These are phyloP conservation scores for Papilio polytes DNA, from an alignment of 1,140 invertebrate species.

Conservation along the genomic window DNA sequence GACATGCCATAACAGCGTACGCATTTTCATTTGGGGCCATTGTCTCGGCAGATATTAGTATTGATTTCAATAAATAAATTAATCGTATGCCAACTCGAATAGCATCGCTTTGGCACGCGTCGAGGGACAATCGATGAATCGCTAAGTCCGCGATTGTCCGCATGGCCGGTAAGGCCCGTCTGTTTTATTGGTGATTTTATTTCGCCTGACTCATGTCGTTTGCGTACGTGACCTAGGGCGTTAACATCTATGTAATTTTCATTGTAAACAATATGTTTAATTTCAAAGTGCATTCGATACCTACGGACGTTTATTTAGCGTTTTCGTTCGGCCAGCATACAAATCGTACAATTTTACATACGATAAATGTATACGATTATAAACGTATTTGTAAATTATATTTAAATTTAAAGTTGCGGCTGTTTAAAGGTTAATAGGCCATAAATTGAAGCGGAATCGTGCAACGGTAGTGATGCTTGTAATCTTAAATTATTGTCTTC, in stretches of 20 bases:
- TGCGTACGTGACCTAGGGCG: constrained; percentile 70
- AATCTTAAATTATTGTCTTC: neutral
- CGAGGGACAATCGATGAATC: constrained; percentile 71
- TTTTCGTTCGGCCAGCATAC: constrained; percentile 21
- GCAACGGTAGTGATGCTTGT: neutral
- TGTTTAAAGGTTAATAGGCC: neutral
- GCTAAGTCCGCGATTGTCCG: constrained; percentile 71
- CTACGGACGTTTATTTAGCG: constrained; percentile 36
- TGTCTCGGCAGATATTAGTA: constrained; percentile 82
- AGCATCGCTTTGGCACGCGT: constrained; percentile 80
- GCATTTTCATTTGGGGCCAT: constrained; percentile 83
- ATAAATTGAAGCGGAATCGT: neutral
- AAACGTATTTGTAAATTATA: constrained; percentile 30
- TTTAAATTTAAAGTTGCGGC: neutral
- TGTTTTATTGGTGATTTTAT: constrained; percentile 72
- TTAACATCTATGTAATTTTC: constrained; percentile 75
- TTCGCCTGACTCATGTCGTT: constrained; percentile 72
- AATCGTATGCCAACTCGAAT: constrained; percentile 77
- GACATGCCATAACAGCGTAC: constrained; percentile 79
- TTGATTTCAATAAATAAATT: constrained; percentile 83
- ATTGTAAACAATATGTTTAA: constrained; percentile 60
- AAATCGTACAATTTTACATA: constrained; percentile 27
- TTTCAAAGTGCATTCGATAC: constrained; percentile 38
- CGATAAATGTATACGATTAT: constrained; percentile 17
- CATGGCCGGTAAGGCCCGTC: constrained; percentile 56